These are phyloP conservation scores for Saccopteryx bilineata DNA, from an alignment of 2,113 vertebrate genomes.

Conservation along the genomic window DNA sequence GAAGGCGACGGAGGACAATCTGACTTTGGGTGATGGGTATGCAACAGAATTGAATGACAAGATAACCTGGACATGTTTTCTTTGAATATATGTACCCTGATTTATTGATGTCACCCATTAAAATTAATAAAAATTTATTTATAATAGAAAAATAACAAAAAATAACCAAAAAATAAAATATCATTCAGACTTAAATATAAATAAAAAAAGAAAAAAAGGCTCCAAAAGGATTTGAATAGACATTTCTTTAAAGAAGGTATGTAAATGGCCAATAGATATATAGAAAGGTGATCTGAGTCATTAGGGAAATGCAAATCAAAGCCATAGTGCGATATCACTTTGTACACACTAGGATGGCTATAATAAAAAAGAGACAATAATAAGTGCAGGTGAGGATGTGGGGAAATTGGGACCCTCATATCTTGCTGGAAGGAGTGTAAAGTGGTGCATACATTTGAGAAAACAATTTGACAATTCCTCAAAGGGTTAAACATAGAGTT, in stretches of 20 bases:
- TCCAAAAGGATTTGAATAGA: conserved; percentile 26
- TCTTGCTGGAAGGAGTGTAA: background rate
- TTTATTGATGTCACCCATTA: too few relatives aligned
- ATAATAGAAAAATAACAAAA: too few relatives aligned
- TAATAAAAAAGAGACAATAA: background rate
- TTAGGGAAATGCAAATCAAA: conserved; percentile 23
- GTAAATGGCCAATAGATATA: background rate
- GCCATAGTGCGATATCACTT: background rate
- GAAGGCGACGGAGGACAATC: too few relatives aligned
- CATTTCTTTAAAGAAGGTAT: background rate
- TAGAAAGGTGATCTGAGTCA: background rate
- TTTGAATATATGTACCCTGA: too few relatives aligned
- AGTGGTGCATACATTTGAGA: background rate
- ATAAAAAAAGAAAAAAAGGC: background rate
- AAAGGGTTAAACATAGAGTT: background rate
- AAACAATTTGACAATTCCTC: background rate
- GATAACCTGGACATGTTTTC: too few relatives aligned
- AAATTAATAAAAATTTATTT: too few relatives aligned
- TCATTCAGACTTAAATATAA: too few relatives aligned
- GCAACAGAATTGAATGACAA: too few relatives aligned
- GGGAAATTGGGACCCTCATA: background rate
- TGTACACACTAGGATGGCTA: background rate
- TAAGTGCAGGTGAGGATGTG: background rate
- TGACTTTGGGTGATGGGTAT: too few relatives aligned
- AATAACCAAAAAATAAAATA: too few relatives aligned